Base-by-base conservation (phyloP, 1,140 invertebrate species). In the Calliopsis andreniformis region DNA sequence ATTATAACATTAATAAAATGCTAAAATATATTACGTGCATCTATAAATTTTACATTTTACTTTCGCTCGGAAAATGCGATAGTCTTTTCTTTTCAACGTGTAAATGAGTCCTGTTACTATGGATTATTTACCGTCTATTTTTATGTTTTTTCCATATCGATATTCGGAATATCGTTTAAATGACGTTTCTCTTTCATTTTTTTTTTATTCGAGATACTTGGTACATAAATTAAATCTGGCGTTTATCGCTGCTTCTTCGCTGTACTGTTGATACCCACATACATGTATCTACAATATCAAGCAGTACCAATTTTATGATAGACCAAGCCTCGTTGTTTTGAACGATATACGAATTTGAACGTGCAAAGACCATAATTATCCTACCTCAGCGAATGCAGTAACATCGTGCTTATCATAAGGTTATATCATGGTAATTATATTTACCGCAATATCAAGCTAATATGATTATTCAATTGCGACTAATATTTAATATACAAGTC, bases 211-310 rank as follows among this genome's bases (percentile, higher is more conserved):
- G 53, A 61, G 56, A 70, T 79, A 86, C 56, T 66, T 84, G 62
- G 76, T 88, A 88, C 79, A 87, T 82, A 85, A 85, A 85, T 80
- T 77, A 84, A 87, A 84, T 80, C 61, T 87, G 85, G 76, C 76
- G 51, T 86, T 64, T 72, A 30, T 72, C 42, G 42, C 25, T 43
- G 18, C 35, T 58, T 56, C n/a, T 18, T 10, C 16, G 23, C 30
- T 62, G 12, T 71, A 71, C 16, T 35, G 14, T 35, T 16, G 30
- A 35, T 61, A 39, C 62, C n/a, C n/a, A n/a, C n/a, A n/a, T 39
- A 62, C 56, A 39, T 32, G 49, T n/a, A 56, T 25, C 45, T 47
- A 39, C 42, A 45, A 32, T 61, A 28, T 43, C 23, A 39, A 32
- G 62, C 58, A 8, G 35, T 47, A 5, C 3, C 25, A 39, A 49